These are phyloP conservation scores for Myoxocephalus aenaeus DNA, from an alignment of 2,797 vertebrate species.

Conservation along the genomic window DNA sequence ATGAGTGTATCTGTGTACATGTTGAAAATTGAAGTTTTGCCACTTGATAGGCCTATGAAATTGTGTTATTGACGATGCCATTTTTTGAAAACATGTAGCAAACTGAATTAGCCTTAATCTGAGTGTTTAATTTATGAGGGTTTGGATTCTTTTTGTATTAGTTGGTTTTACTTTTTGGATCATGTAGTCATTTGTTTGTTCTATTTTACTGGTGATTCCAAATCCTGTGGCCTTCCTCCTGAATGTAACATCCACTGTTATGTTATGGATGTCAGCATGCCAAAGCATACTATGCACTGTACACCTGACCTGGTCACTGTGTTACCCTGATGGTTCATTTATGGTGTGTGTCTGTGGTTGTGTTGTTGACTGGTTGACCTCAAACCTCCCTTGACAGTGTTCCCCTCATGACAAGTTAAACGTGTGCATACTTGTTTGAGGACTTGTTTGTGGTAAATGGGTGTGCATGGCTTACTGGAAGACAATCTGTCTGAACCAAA, in stretches of 20 bases:
- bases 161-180: conserved; percentile 67
- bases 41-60: conserved; percentile 59
- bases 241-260: conserved; percentile 89
- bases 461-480: conserved; percentile 83
- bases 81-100: conserved; percentile 81
- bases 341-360: conserved; percentile 74
- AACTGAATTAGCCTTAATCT: conserved; percentile 87
- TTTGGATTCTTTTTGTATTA: conserved; percentile 69
- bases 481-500: conserved; percentile 82
- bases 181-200: conserved; percentile 66
- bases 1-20: conserved; percentile 54
- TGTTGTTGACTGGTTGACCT: conserved; percentile 79
- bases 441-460: conserved; percentile 71
- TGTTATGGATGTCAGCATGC: conserved; percentile 90
- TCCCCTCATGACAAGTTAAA: conserved; percentile 69
- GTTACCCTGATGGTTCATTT: conserved; percentile 77
- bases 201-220: conserved; percentile 77
- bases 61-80: conserved; percentile 76
- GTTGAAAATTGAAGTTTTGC: conserved; percentile 62
- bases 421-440: conserved; percentile 67
- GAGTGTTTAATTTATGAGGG: conserved; percentile 68
- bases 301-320: conserved; percentile 90
- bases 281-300: conserved; percentile 92
- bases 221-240: conserved; percentile 89
- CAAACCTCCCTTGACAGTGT: conserved; percentile 68